Evolutionary conservation across 1,140 invertebrate genomes (phyloP).

Genomic region (Drosophila miranda): DNA sequence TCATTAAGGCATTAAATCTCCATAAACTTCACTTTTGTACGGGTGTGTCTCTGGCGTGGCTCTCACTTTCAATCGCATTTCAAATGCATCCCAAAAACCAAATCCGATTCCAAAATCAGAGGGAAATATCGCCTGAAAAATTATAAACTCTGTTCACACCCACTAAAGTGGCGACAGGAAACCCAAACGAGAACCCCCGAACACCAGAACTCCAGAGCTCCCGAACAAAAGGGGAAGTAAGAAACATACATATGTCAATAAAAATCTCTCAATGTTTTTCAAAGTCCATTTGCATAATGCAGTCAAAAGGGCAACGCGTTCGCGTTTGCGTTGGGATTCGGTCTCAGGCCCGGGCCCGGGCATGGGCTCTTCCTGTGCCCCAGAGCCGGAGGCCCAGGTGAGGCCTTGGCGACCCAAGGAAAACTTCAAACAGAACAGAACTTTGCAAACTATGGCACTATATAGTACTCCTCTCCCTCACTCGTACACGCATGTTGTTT

Average conservation of each 20-base stretch:
- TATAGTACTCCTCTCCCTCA: conserved; percentile 11
- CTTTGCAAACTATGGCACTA: conserved; percentile 56
- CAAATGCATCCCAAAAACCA: neutral
- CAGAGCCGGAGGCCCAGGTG: conserved; percentile 19
- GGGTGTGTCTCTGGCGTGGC: conserved; percentile 10
- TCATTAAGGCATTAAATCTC: conserved; percentile 59
- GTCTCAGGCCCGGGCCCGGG: no score
- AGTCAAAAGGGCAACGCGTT: conserved; percentile 76
- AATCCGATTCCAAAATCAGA: conserved; percentile 28
- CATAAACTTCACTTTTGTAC: conserved; percentile 63
- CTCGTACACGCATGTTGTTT: conserved; percentile 63
- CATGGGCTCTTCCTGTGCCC: conserved; percentile 27
- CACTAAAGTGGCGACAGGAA: conserved; percentile 72
- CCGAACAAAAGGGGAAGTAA: conserved; percentile 32
- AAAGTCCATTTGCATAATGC: conserved; percentile 75
- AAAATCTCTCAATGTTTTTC: conserved; percentile 59
- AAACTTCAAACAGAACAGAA: conserved; percentile 65
- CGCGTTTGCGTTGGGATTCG: neutral
- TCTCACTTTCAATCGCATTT: conserved; percentile 58
- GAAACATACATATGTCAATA: conserved; percentile 80
- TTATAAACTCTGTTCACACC: conserved; percentile 72
- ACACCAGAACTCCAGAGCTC: conserved; percentile 14
- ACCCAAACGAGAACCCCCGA: conserved; percentile 31
- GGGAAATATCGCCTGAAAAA: conserved; percentile 26
- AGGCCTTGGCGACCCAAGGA: conserved; percentile 54